phyloP scores from a whole-genome alignment of 2,113 vertebrate species.

The Anseranas semipalmata region DNA sequence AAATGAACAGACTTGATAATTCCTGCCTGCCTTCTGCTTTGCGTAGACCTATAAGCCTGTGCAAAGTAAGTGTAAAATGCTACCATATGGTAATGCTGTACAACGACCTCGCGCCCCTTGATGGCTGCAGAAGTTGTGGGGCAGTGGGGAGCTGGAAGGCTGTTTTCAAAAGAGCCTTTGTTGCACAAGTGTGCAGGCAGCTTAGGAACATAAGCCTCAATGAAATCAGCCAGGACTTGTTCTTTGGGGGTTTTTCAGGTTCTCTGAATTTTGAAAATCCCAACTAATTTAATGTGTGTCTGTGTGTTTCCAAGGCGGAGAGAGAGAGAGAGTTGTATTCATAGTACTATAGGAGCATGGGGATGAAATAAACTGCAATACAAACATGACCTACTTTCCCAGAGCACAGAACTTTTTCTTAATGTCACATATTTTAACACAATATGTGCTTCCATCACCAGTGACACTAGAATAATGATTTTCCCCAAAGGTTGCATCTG shows the following conservation, averaged over 20 bases:
- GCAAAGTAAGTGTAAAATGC: not conserved
- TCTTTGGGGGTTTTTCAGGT: not conserved
- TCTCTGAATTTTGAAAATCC: not conserved
- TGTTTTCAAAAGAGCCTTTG: not conserved
- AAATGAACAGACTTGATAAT: not conserved
- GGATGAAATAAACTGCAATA: not conserved
- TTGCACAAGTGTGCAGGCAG: not conserved
- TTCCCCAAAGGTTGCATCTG: not conserved
- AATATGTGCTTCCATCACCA: not conserved
- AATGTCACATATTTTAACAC: not conserved
- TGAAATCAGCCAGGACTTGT: not conserved
- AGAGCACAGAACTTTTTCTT: not conserved
- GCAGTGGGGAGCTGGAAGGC: not conserved
- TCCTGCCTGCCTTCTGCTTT: not conserved
- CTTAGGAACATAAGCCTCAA: not conserved
- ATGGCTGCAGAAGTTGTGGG: not conserved
- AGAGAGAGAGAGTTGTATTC: not conserved
- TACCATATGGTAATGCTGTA: not conserved
- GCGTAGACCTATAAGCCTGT: not conserved
- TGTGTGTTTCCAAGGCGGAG: not conserved
- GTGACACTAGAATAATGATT: not conserved
- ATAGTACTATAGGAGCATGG: not conserved
- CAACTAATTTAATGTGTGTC: not conserved
- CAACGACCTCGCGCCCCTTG: fast-evolving
- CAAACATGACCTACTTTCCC: not conserved